Evolutionary conservation across 2,113 vertebrate species (phyloP).

Genomic region (Copsychus sechellarum): DNA sequence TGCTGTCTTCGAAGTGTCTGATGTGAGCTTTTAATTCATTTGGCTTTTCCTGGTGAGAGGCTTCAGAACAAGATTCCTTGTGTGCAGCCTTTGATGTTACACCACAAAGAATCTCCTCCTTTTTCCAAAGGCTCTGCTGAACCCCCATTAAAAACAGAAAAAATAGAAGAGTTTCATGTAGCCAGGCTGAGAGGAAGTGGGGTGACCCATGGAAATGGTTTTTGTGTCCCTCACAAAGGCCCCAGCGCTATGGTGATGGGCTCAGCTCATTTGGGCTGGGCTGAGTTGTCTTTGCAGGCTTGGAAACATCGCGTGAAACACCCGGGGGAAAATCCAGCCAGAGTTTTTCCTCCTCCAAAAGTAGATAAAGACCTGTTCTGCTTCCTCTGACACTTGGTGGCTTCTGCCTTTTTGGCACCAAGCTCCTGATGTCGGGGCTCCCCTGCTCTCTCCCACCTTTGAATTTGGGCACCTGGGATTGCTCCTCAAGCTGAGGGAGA

Average conservation of each 20-base stretch:
- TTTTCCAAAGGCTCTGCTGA: conserved; percentile 31
- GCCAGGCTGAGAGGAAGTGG: conserved; percentile 37
- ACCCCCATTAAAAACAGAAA: background rate
- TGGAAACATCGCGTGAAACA: background rate
- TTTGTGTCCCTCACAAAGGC: conserved; percentile 45
- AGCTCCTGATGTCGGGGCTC: background rate
- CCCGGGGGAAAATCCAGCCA: background rate
- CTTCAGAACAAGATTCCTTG: conserved; percentile 48
- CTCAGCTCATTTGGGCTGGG: conserved; percentile 9
- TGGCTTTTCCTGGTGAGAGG: conserved; percentile 64
- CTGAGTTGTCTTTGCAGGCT: background rate
- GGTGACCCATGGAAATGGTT: conserved; percentile 52
- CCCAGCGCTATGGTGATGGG: background rate
- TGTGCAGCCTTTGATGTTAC: conserved; percentile 49
- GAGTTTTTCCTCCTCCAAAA: background rate
- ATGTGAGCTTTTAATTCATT: conserved; percentile 41
- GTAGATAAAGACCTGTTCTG: background rate
- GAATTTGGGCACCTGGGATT: background rate
- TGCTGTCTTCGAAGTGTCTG: conserved; percentile 19
- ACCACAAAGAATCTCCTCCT: conserved; percentile 38
- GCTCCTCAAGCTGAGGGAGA: background rate
- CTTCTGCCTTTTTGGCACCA: background rate
- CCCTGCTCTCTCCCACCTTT: background rate
- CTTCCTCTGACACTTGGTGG: background rate
- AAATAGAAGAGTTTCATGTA: background rate